Percentiles rank a stretch among this genome's conserved stretches.
These are phyloP conservation scores for Parapristionchus giblindavisi DNA, from an alignment of 2,888 invertebrate species.

Conservation along the genomic window DNA sequence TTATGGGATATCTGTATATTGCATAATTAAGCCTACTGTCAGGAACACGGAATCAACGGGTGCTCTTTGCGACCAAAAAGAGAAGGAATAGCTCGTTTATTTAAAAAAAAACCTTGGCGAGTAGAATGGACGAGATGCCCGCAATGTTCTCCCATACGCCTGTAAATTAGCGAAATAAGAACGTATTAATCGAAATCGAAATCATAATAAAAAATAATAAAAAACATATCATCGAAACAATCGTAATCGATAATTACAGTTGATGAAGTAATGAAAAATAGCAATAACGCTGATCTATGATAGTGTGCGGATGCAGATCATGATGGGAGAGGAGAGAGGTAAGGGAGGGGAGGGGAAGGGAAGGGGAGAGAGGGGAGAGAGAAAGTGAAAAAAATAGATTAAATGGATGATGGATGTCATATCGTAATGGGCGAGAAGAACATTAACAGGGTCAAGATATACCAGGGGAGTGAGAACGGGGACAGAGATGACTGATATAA, in stretches of 20 bases:
- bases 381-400: background rate
- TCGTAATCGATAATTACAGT: background rate
- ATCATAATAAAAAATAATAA: background rate
- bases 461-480: background rate
- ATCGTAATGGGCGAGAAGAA: background rate
- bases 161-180: conserved; percentile 40
- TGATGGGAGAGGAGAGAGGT: background rate
- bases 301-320: background rate
- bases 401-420: background rate
- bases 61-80: too few species aligned
- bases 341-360: background rate
- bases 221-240: background rate
- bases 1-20: too few species aligned
- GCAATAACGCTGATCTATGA: background rate
- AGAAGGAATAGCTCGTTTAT: background rate
- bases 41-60: too few species aligned
- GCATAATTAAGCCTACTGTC: too few species aligned
- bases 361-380: background rate
- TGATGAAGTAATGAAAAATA: background rate
- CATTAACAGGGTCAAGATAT: background rate
- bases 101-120: conserved; percentile 49
- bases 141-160: conserved; percentile 64
- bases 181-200: background rate
- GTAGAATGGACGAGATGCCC: conserved; percentile 62
- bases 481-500: background rate